Evolutionary conservation across 2,888 invertebrate species (phyloP).

Genomic region (Meandrusa payeni): DNA sequence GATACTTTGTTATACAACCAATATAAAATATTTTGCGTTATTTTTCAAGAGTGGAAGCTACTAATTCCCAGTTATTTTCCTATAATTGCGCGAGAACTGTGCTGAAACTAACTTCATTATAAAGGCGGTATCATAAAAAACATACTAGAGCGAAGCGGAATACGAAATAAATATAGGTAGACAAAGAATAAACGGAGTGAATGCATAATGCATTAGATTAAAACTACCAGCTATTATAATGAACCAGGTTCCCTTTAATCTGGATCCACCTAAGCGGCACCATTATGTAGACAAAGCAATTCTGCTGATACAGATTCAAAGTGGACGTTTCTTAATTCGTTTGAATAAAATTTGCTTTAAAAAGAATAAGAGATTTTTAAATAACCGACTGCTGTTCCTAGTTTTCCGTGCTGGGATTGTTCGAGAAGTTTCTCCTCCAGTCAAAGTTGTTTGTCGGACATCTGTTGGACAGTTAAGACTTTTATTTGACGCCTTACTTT

Average conservation of each 20-base stretch:
- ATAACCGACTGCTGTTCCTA: slow-evolving; percentile 14
- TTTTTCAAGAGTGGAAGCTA: neutral
- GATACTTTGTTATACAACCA: no score
- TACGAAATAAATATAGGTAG: slow-evolving; percentile 21
- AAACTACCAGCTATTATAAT: slow-evolving; percentile 24
- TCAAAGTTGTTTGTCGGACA: slow-evolving; percentile 24
- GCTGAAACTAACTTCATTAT: slow-evolving; percentile 20
- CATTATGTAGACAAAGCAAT: slow-evolving; percentile 25
- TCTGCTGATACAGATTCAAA: slow-evolving; percentile 26
- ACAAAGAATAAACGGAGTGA: slow-evolving; percentile 25
- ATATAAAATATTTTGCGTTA: no score
- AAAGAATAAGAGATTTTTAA: slow-evolving; percentile 14
- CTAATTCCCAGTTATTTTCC: slow-evolving; percentile 6
- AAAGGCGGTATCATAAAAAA: slow-evolving; percentile 15
- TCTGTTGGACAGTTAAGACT: slow-evolving; percentile 28
- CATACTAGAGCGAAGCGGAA: slow-evolving; percentile 6
- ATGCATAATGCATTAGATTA: slow-evolving; percentile 24
- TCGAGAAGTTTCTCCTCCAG: slow-evolving; percentile 18
- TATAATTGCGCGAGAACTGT: slow-evolving; percentile 9
- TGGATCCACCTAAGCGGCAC: slow-evolving; percentile 14
- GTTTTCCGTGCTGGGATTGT: slow-evolving; percentile 16
- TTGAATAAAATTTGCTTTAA: slow-evolving; percentile 22
- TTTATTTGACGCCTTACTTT: slow-evolving; percentile 28
- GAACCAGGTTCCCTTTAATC: slow-evolving; percentile 23
- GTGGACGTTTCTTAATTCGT: slow-evolving; percentile 22